Evolutionary conservation across 2,113 vertebrate genomes (phyloP).

Genomic region (Azemiops feae): DNA sequence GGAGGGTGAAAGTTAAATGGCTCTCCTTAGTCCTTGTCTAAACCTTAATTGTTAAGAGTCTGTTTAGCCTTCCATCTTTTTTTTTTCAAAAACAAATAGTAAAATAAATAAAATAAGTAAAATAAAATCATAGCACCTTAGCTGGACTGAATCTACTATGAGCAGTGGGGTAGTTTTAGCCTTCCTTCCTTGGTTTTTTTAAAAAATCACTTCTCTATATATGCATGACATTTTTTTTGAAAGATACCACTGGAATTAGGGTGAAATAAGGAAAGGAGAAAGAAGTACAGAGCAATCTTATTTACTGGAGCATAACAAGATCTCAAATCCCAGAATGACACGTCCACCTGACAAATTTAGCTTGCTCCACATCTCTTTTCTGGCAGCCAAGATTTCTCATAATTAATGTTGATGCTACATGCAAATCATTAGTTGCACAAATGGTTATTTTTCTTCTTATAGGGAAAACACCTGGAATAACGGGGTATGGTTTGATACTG

Average conservation of each 20-base stretch:
- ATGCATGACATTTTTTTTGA: background rate
- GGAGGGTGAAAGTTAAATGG: background rate
- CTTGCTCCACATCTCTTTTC: background rate
- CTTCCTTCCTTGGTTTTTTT: background rate
- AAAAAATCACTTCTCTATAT: background rate
- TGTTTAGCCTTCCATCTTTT: background rate
- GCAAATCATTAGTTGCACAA: background rate
- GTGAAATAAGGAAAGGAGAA: background rate
- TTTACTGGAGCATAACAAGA: background rate
- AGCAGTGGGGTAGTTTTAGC: background rate
- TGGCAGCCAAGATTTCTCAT: background rate
- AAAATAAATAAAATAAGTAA: background rate
- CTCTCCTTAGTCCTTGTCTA: background rate
- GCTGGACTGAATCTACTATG: background rate
- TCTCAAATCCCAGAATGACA: background rate
- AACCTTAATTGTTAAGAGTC: background rate
- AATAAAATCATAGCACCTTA: background rate
- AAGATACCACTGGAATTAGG: background rate
- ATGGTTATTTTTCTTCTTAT: background rate
- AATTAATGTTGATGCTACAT: background rate
- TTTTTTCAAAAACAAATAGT: background rate
- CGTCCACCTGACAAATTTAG: background rate
- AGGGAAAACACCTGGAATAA: background rate
- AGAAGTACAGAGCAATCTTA: background rate
- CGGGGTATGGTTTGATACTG: background rate